phyloP scores from a whole-genome alignment of 2,888 invertebrate genomes.

The Diadromus collaris region DNA sequence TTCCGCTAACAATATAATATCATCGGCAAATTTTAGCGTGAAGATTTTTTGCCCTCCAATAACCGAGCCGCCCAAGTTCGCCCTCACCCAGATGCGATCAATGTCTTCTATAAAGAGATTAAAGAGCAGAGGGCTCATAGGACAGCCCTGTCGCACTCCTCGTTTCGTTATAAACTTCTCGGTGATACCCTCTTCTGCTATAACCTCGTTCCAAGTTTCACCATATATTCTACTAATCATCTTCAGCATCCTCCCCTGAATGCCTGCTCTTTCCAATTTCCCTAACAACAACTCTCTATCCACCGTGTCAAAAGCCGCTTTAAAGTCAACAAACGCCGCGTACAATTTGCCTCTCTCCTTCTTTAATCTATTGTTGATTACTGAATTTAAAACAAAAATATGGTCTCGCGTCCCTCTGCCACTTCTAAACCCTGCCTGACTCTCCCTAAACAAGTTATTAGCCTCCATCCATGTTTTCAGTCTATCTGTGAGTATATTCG shows the following conservation, averaged over 20 bases:
- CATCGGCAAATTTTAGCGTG: not conserved
- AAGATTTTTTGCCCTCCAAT: not conserved
- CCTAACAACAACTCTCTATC: not conserved
- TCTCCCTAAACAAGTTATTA: not conserved
- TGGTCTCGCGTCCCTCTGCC: constrained; percentile 12
- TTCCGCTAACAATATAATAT: not conserved
- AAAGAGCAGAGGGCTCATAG: constrained; percentile 13
- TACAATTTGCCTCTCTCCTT: not conserved
- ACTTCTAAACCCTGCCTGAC: constrained; percentile 21
- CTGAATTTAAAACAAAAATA: constrained; percentile 9
- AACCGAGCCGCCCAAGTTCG: constrained; percentile 1
- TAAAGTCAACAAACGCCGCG: constrained; percentile 7
- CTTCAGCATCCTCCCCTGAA: constrained; percentile 7
- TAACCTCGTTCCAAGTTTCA: constrained; percentile 30
- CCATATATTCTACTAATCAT: constrained; percentile 9
- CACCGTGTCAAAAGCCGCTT: not conserved
- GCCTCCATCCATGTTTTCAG: not conserved
- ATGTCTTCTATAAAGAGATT: constrained; percentile 25
- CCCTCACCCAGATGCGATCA: not conserved
- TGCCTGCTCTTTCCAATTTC: not conserved
- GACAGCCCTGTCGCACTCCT: constrained; percentile 22
- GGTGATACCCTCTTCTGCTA: constrained; percentile 20
- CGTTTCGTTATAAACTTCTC: not conserved
- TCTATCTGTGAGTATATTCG: not conserved
- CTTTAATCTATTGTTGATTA: constrained; percentile 16